These are phyloP conservation scores for Bombus vancouverensis DNA, from an alignment of 1,140 invertebrate genomes.

Conservation along the genomic window DNA sequence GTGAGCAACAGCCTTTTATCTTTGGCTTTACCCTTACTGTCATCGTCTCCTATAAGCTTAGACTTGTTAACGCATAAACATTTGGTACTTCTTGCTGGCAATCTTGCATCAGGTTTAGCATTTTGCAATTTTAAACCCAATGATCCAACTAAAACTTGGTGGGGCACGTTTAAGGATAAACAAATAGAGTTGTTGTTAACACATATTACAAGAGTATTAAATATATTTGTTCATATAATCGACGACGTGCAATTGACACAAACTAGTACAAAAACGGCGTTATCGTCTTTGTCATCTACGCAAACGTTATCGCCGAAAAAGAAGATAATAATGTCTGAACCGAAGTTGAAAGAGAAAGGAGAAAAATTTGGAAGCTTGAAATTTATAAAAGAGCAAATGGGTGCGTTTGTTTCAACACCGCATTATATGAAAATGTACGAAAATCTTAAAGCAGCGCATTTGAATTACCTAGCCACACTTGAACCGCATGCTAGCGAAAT, in stretches of 20 bases:
- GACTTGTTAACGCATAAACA: slow-evolving; percentile 86
- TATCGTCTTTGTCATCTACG: slow-evolving; percentile 83
- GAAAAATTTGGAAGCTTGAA: slow-evolving; percentile 67
- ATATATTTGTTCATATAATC: slow-evolving; percentile 89
- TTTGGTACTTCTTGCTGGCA: slow-evolving; percentile 85
- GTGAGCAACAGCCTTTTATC: slow-evolving; percentile 79
- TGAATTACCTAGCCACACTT: slow-evolving; percentile 91
- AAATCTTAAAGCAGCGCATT: slow-evolving; percentile 88
- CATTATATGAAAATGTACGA: slow-evolving; percentile 92
- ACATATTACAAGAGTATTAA: slow-evolving; percentile 88
- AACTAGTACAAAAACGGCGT: slow-evolving; percentile 80
- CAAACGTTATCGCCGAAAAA: slow-evolving; percentile 84
- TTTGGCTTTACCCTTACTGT: slow-evolving; percentile 83
- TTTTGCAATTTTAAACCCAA: slow-evolving; percentile 72
- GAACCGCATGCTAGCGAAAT: slow-evolving; percentile 88
- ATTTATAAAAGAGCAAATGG: slow-evolving; percentile 79
- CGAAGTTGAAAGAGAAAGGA: slow-evolving; percentile 70
- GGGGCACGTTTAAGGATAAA: slow-evolving; percentile 84
- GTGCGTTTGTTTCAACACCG: slow-evolving; percentile 86
- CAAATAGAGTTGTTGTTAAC: slow-evolving; percentile 86
- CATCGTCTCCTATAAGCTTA: slow-evolving; percentile 84
- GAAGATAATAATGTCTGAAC: slow-evolving; percentile 74
- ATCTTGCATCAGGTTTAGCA: slow-evolving; percentile 85
- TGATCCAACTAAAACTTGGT: slow-evolving; percentile 81
- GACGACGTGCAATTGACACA: slow-evolving; percentile 84